phyloP scores from a whole-genome alignment of 2,888 invertebrate species.

The Clusia tigrina region DNA sequence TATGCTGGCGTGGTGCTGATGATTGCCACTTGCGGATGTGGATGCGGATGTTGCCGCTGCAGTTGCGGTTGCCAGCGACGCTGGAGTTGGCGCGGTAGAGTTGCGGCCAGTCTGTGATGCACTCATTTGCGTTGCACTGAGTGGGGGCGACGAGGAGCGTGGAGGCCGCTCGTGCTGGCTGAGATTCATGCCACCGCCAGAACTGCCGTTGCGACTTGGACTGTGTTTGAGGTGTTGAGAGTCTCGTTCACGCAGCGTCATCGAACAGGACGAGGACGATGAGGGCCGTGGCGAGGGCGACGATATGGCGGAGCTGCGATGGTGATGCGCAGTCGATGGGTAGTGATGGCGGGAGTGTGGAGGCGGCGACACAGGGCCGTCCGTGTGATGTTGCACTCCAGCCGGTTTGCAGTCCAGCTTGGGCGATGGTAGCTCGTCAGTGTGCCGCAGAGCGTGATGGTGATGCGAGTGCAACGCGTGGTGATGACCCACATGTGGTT shows the following conservation, averaged over 20 bases:
- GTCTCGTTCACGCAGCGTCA: conserved; percentile 34
- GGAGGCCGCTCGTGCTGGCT: conserved; percentile 41
- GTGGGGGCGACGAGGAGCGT: conserved; percentile 44
- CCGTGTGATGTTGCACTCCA: conserved; percentile 35
- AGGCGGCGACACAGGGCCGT: conserved; percentile 31
- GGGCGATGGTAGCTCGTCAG: conserved; percentile 54
- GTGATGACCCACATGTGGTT: conserved; percentile 50
- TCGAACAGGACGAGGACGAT: conserved; percentile 29
- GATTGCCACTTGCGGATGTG: conserved; percentile 32
- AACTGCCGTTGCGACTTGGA: conserved; percentile 39
- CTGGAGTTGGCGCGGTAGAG: conserved; percentile 17
- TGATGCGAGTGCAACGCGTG: conserved; percentile 44
- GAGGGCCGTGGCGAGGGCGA: conserved; percentile 37
- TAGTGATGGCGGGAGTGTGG: conserved; percentile 33
- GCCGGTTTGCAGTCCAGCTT: conserved; percentile 50
- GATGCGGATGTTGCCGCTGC: conserved; percentile 32
- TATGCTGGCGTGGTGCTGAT: conserved; percentile 48
- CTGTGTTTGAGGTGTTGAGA: conserved; percentile 45
- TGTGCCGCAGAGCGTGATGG: conserved; percentile 44
- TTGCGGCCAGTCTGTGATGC: not conserved
- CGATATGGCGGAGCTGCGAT: conserved; percentile 23
- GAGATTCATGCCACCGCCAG: conserved; percentile 48
- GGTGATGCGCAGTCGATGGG: conserved; percentile 12
- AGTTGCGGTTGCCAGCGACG: conserved; percentile 34
- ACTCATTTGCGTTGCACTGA: conserved; percentile 33